Conservation (phyloP, 2,888 invertebrate genomes). For the Neoscelio sp. region DNA sequence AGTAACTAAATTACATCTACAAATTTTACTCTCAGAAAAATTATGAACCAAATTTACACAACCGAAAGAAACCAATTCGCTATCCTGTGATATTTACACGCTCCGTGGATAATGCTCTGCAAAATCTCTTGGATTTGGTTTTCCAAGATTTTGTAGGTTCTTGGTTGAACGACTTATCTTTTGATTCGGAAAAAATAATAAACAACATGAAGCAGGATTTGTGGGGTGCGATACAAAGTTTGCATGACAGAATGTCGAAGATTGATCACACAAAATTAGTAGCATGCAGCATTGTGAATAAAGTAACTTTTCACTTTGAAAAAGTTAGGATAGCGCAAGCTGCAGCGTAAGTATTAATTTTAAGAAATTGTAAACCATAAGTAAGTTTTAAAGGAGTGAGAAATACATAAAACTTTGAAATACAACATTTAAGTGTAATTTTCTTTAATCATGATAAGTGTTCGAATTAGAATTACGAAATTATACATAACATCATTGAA, state of each 20-base stretch:
- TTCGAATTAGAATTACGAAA: too few relatives aligned
- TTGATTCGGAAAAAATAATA: constrained; percentile 87
- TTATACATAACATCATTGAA: too few relatives aligned
- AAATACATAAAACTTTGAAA: too few relatives aligned
- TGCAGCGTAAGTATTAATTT: constrained; percentile 87
- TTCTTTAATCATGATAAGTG: too few relatives aligned
- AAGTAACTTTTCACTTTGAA: constrained; percentile 93
- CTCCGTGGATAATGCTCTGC: constrained; percentile 92
- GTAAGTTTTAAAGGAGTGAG: too few relatives aligned
- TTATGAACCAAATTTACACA: constrained; percentile 77
- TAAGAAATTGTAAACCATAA: too few relatives aligned
- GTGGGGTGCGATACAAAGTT: constrained; percentile 91
- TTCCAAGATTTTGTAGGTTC: constrained; percentile 91
- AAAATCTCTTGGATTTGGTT: constrained; percentile 91
- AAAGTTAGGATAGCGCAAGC: constrained; percentile 91
- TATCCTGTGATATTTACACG: constrained; percentile 92
- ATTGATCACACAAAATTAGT: constrained; percentile 93
- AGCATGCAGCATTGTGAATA: constrained; percentile 92
- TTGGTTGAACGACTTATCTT: constrained; percentile 90
- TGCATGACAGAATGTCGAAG: constrained; percentile 89
- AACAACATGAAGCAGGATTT: constrained; percentile 90
- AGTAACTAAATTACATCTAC: too few relatives aligned
- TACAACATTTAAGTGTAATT: too few relatives aligned
- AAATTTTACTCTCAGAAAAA: constrained; percentile 79
- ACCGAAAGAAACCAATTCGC: constrained; percentile 84